Conservation (phyloP, 37 sponge, comb jelly and placozoan genomes). For the Amphimedon queenslandica region DNA sequence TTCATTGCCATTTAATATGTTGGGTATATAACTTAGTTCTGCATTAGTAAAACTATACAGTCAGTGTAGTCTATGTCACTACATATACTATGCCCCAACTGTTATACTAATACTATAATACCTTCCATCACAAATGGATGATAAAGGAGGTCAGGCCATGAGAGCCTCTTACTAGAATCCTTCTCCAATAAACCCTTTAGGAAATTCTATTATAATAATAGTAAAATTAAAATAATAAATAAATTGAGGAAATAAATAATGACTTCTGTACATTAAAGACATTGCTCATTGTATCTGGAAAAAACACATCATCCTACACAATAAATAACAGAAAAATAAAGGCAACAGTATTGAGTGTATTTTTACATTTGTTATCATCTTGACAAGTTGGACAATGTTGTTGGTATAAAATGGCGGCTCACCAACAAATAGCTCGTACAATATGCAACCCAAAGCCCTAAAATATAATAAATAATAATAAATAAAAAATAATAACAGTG, state of each 20-base stretch:
- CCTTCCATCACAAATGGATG: constrained; percentile 83
- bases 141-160: constrained; percentile 91
- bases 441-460: constrained; percentile 87
- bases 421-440: constrained; percentile 86
- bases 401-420: constrained; percentile 91
- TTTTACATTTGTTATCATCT: constrained; percentile 45
- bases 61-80: no score
- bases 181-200: constrained; percentile 79
- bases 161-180: constrained; percentile 70
- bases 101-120: background rate
- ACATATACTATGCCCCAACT: background rate
- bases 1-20: no score
- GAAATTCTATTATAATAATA: constrained; percentile 35
- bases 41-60: no score
- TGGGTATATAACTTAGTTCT: no score
- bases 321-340: background rate
- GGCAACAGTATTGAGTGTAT: background rate
- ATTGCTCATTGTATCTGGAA: constrained; percentile 75
- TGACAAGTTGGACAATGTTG: constrained; percentile 83
- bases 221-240: constrained; percentile 5
- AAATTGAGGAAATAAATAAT: background rate
- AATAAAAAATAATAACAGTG: background rate
- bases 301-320: constrained; percentile 60
- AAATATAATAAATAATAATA: background rate
- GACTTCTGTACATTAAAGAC: no score